These are phyloP conservation scores for Drosophila emarginata DNA, from an alignment of 2,888 invertebrate species.

Conservation along the genomic window DNA sequence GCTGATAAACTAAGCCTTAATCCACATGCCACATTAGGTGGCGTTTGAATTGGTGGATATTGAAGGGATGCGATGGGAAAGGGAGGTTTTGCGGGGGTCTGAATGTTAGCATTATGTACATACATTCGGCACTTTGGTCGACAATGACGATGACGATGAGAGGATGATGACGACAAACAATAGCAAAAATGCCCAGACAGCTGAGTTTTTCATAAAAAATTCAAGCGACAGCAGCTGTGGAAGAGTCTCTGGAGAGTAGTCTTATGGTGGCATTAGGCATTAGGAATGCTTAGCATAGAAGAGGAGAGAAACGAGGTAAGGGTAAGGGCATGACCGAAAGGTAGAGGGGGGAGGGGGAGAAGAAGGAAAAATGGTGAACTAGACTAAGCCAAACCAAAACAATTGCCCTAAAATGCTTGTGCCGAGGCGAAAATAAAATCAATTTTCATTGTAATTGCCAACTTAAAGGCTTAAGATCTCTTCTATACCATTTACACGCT, in stretches of 20 bases:
- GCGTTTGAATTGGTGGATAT: background rate
- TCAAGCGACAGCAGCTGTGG: background rate
- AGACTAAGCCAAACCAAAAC: conserved; percentile 29
- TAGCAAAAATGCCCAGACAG: conserved; percentile 28
- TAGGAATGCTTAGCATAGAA: background rate
- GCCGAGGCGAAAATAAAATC: conserved; percentile 57
- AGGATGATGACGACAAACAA: conserved; percentile 25
- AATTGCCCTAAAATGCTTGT: conserved; percentile 20
- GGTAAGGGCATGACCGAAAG: no score
- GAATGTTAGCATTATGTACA: conserved; percentile 67
- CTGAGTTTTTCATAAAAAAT: conserved; percentile 45
- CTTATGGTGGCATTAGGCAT: background rate
- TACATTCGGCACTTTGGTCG: conserved; percentile 74
- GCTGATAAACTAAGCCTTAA: conserved; percentile 76
- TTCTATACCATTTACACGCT: conserved; percentile 58
- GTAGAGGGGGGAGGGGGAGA: background rate
- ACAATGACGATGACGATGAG: conserved; percentile 35
- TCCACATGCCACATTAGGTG: conserved; percentile 44
- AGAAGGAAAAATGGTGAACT: conserved; percentile 3
- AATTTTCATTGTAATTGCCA: conserved; percentile 72
- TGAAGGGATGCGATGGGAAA: background rate
- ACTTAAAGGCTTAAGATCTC: conserved; percentile 67
- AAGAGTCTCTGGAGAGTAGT: conserved; percentile 1
- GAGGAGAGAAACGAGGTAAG: background rate
- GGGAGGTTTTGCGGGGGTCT: background rate